phyloP scores from a whole-genome alignment of 2,888 invertebrate species.

The Cephus rjabovi region DNA sequence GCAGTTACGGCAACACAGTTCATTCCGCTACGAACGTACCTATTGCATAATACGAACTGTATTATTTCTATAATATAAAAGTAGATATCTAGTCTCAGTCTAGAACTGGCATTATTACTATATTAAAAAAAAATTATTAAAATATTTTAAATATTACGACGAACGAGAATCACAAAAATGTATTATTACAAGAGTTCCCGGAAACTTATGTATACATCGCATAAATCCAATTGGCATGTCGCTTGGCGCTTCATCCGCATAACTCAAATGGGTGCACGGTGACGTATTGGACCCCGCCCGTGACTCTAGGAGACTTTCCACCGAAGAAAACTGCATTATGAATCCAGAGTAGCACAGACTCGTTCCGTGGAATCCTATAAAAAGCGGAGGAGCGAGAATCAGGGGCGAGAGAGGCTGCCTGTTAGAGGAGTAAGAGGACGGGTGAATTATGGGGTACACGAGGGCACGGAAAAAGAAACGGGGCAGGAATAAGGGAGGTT shows the following conservation, averaged over 20 bases:
- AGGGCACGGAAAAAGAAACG: not conserved
- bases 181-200: no score
- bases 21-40: no score
- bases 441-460: not conserved
- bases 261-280: not conserved
- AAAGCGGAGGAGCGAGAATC: not conserved
- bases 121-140: no score
- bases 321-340: not conserved
- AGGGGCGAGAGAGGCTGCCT: not conserved
- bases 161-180: no score
- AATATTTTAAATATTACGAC: no score
- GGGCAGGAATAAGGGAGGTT: not conserved
- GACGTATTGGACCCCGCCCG: not conserved
- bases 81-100: no score
- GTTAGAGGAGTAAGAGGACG: not conserved
- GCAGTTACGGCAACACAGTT: no score
- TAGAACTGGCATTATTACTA: no score
- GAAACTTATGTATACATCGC: not conserved
- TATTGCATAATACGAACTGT: no score
- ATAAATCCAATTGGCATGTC: not conserved
- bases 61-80: no score
- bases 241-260: not conserved
- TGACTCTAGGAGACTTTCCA: not conserved
- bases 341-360: not conserved
- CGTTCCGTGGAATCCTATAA: not conserved